Base-by-base conservation (phyloP, 2,797 vertebrate species). In the Cyclura pinguis region DNA sequence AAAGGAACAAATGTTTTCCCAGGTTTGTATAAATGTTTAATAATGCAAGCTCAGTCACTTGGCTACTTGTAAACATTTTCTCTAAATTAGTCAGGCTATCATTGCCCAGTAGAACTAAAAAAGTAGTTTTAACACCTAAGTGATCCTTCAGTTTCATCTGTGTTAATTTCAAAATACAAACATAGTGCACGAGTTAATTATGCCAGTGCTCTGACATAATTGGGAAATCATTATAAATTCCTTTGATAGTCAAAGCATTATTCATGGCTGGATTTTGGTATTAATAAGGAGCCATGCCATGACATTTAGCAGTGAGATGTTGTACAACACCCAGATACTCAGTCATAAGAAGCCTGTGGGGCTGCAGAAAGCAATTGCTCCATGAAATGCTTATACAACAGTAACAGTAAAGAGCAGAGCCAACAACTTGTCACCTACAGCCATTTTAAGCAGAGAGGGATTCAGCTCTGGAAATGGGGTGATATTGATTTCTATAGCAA, bases 401-500 rank as follows among this genome's bases (percentile, higher is more conserved):
- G 24, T 38, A 72, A 35, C 1, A 67, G 38, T 20, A 80, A 80
- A 42, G 8, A 86, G 14, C 0, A 0, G 20, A 5, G 1, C 3
- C 84, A 35, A 81, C 14, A 85, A 69, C n/a, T 35, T 85, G 83
- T 87, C 80, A 93, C 80, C 38, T 82, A 32, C 50, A 88, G 64
- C 32, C 67, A 89, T 90, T 24, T 27, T 32, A 32, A 64, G 67
- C 73, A 55, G 59, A 59, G 59, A 55, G 87, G 91, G 50, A 77
- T 84, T 35, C 85, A 29, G 5, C 86, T 78, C 5, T 59, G 69
- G 88, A 93, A 90, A 86, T 80, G 55, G 35, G 29, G 67, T 72
- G 93, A 24, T 69, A 88, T 42, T 62, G 50, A 74, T 89, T 93
- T 91, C 86, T 93, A 86, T 72, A 94, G 64, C 59, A 80, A n/a